Conservation (phyloP, 1,140 invertebrate genomes). For the Melanaphis sacchari region DNA sequence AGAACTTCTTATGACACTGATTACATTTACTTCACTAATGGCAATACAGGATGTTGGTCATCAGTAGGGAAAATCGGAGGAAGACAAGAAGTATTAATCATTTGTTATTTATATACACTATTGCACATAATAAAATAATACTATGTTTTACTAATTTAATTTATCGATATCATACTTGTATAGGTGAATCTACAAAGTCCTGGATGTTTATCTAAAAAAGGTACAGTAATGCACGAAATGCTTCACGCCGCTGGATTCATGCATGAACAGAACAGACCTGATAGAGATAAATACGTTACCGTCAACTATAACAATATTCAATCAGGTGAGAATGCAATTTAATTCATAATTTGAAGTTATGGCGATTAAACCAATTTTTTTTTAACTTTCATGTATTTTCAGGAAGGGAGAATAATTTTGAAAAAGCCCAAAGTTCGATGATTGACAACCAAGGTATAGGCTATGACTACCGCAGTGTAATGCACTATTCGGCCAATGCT, state of each 20-base stretch:
- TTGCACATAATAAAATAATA: neutral
- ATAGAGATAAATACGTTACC: slow-evolving; percentile 77
- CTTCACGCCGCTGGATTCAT: slow-evolving; percentile 86
- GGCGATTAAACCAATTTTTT: neutral
- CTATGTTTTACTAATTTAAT: neutral
- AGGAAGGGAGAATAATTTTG: slow-evolving; percentile 74
- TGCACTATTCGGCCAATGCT: slow-evolving; percentile 82
- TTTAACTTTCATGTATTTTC: slow-evolving; percentile 48
- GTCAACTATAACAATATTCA: slow-evolving; percentile 79
- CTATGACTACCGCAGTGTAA: slow-evolving; percentile 82
- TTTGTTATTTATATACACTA: neutral
- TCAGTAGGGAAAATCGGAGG: slow-evolving; percentile 66
- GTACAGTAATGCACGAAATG: slow-evolving; percentile 83
- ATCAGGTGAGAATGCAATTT: slow-evolving; percentile 64
- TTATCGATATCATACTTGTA: neutral
- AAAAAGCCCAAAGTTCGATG: slow-evolving; percentile 68
- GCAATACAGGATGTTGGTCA: slow-evolving; percentile 79
- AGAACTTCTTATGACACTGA: slow-evolving; percentile 69
- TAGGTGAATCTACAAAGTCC: slow-evolving; percentile 75
- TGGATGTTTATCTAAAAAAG: slow-evolving; percentile 75
- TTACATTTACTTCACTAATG: slow-evolving; percentile 73
- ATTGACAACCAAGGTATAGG: slow-evolving; percentile 72
- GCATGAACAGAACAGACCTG: slow-evolving; percentile 84
- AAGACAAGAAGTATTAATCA: slow-evolving; percentile 67
- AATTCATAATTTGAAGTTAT: neutral